Evolutionary conservation across 2,888 invertebrate species (phyloP), one percentile per base, ranked within the genome.

Genomic region (Monoplex corrugatus): DNA sequence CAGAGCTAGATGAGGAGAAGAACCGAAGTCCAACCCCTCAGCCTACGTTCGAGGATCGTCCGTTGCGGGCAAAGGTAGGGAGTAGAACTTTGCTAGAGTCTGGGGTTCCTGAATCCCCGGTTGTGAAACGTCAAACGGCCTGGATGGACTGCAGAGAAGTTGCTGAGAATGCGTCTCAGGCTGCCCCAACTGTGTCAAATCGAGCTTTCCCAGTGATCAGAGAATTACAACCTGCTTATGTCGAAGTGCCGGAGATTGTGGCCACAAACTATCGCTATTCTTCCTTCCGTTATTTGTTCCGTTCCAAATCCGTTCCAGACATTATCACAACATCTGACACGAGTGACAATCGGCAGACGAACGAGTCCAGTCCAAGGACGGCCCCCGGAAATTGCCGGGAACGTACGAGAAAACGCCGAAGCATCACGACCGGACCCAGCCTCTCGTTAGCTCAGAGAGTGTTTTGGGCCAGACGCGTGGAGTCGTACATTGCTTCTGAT

Each of bases 21-120:
- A 89, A 85, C 68, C 84, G 91, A 23, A 89, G 89, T 1, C 91
- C 90, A 3, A 91, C 91, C 8, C 91, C 91, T 5, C 90, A 91
- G 80, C 91, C 91, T 83, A 87, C 87, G 23, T 82, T 87, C 28
- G 87, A 87, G 43, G 23, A 83, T 10, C 38, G 40, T 16, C 32
- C 43, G 43, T 1, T 10, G 23, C 45, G 57, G 2, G 44, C n/a
- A 1, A 50, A 87, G 87, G 87, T 87, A 87, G 43, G 87, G 23
- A 8, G 19, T 8, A 50, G 19, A 19, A 50, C 50, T 50, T 19
- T 50, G 50, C 19, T 50, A n/a, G n/a, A n/a, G n/a, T n/a, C n/a
- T 10, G 40, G 19, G 40, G 83, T 5, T 35, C 16, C 16, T 19
- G 63, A 38, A 5, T 10, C 57, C 0, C 63, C 40, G 28, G 35